A percentile compares a stretch with the other conserved stretches of the same genome.
Evolutionary conservation across 2,113 vertebrate species (phyloP).

Genomic region (Narcine bancroftii): DNA sequence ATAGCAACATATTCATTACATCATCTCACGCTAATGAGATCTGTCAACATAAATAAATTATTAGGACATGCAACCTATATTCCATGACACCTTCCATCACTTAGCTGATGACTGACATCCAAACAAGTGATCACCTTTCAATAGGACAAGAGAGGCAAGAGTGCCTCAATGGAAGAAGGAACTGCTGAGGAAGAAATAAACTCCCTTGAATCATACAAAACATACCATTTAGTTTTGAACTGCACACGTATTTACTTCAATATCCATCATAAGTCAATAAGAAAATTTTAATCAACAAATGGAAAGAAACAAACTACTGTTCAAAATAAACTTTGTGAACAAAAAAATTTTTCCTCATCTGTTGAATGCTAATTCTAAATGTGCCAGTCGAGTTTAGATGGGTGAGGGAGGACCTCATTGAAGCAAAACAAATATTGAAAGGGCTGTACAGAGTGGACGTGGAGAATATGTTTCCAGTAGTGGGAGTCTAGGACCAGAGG

Average conservation of each 20-base stretch:
- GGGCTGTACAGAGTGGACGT: no score
- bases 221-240: background rate
- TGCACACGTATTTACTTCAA: background rate
- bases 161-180: no score
- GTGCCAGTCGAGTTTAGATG: no score
- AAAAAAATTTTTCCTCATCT: no score
- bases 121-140: background rate
- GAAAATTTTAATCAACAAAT: background rate
- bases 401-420: no score
- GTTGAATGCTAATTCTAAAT: no score
- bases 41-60: conserved; percentile 35
- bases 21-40: conserved; percentile 17
- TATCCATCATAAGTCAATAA: background rate
- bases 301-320: background rate
- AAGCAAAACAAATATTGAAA: no score
- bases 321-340: background rate
- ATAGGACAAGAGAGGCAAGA: background rate
- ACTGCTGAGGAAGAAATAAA: background rate
- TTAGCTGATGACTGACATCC: no score
- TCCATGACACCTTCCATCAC: no score
- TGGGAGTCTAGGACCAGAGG: no score
- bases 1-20: background rate
- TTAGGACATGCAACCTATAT: background rate
- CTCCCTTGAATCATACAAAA: background rate
- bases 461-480: no score